Evolutionary conservation across 2,888 invertebrate species (phyloP).

Genomic region (Erynnis tages): DNA sequence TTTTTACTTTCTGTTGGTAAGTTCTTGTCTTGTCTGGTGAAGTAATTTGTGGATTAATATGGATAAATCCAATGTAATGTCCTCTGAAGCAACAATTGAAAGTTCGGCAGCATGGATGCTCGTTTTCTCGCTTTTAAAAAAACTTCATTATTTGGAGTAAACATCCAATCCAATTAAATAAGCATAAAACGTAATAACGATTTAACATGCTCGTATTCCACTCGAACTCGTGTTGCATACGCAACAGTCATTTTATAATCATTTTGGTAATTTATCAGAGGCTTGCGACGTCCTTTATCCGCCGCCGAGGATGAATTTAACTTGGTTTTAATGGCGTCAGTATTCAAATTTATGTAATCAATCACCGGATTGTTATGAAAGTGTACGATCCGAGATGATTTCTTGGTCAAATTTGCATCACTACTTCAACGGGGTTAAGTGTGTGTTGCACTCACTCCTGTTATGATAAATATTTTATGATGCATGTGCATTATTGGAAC

Average conservation of each 20-base stretch:
- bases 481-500: conserved; percentile 8
- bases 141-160: no score
- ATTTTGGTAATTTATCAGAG: conserved; percentile 74
- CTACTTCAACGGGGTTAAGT: conserved; percentile 61
- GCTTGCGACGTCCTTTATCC: conserved; percentile 69
- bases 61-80: no score
- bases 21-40: no score
- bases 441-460: conserved; percentile 42
- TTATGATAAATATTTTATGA: conserved; percentile 33
- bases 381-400: conserved; percentile 73
- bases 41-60: no score
- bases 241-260: conserved; percentile 69
- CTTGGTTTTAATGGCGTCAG: conserved; percentile 73
- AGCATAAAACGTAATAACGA: conserved; percentile 43
- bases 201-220: conserved; percentile 34
- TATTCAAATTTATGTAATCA: conserved; percentile 79
- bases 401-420: conserved; percentile 75
- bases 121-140: no score
- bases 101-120: no score
- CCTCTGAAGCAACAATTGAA: no score
- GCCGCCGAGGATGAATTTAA: conserved; percentile 75
- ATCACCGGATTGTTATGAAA: conserved; percentile 79
- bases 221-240: conserved; percentile 44
- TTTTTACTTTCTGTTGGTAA: no score
- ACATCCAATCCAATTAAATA: conserved; percentile 43